Percentiles rank a stretch among this genome's conserved stretches.
phyloP scores from a whole-genome alignment of 2,888 invertebrate species.

The Autographa gamma region DNA sequence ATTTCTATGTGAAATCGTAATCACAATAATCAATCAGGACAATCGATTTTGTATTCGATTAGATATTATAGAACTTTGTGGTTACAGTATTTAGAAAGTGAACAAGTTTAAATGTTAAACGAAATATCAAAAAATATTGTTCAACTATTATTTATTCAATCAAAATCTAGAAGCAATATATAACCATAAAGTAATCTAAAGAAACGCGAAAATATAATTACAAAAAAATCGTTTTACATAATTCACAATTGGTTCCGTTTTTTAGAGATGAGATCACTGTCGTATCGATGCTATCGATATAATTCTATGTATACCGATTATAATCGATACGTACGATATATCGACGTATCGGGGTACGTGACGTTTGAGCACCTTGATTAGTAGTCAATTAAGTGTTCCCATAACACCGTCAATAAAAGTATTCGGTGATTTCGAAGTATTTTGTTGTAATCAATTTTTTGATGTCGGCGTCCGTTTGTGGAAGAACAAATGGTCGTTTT shows the following conservation, averaged over 20 bases:
- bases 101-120: conserved; percentile 23
- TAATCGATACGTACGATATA: conserved; percentile 61
- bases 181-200: conserved; percentile 55
- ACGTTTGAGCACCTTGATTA: conserved; percentile 75
- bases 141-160: conserved; percentile 58
- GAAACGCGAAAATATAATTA: conserved; percentile 58
- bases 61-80: conserved; percentile 32
- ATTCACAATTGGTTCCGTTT: conserved; percentile 60
- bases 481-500: conserved; percentile 82
- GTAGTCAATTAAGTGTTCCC: conserved; percentile 86
- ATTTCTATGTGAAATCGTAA: conserved; percentile 49
- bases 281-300: conserved; percentile 64
- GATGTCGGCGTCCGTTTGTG: conserved; percentile 86
- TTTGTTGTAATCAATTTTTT: conserved; percentile 88
- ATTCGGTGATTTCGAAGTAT: conserved; percentile 86
- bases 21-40: conserved; percentile 34
- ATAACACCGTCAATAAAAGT: conserved; percentile 87
- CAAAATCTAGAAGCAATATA: conserved; percentile 54
- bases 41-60: conserved; percentile 52
- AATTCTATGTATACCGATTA: conserved; percentile 65
- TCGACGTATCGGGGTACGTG: conserved; percentile 60
- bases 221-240: conserved; percentile 59
- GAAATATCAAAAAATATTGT: conserved; percentile 28
- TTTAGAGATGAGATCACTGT: conserved; percentile 64
- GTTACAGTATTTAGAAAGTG: conserved; percentile 51